These are phyloP conservation scores for Agonopterix alstromeriana DNA, from an alignment of 2,888 invertebrate species.

Conservation along the genomic window DNA sequence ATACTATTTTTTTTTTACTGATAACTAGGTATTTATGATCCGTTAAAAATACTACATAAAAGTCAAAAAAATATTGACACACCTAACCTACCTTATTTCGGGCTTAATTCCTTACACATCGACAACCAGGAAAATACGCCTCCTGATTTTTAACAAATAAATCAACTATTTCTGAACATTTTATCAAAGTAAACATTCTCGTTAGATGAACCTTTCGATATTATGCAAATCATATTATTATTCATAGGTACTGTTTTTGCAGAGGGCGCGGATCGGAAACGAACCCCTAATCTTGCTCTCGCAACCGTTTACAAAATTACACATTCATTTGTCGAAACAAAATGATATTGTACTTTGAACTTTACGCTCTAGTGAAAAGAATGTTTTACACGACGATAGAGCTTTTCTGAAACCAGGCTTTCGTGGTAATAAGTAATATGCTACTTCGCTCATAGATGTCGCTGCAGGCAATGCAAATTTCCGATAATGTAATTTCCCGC, in stretches of 20 bases:
- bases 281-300: constrained; percentile 59
- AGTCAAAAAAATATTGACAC: too few relatives aligned
- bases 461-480: constrained; percentile 69
- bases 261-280: constrained; percentile 55
- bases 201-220: constrained; percentile 54
- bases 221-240: constrained; percentile 74
- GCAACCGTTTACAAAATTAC: constrained; percentile 34
- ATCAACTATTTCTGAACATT: constrained; percentile 31
- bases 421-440: constrained; percentile 32
- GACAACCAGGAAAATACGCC: too few relatives aligned
- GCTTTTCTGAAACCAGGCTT: constrained; percentile 7
- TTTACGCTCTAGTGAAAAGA: constrained; percentile 14
- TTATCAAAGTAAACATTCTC: constrained; percentile 66
- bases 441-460: constrained; percentile 58
- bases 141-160: not conserved
- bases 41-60: too few relatives aligned
- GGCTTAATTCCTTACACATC: too few relatives aligned
- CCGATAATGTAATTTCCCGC: constrained; percentile 62
- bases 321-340: constrained; percentile 16
- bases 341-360: constrained; percentile 20
- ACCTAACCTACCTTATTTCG: too few relatives aligned
- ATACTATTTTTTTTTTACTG: too few relatives aligned
- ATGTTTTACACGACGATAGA: not conserved
- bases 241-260: constrained; percentile 68
- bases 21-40: too few relatives aligned